Base-by-base conservation (phyloP, 2,113 vertebrate species). In the Tetrao urogallus region DNA sequence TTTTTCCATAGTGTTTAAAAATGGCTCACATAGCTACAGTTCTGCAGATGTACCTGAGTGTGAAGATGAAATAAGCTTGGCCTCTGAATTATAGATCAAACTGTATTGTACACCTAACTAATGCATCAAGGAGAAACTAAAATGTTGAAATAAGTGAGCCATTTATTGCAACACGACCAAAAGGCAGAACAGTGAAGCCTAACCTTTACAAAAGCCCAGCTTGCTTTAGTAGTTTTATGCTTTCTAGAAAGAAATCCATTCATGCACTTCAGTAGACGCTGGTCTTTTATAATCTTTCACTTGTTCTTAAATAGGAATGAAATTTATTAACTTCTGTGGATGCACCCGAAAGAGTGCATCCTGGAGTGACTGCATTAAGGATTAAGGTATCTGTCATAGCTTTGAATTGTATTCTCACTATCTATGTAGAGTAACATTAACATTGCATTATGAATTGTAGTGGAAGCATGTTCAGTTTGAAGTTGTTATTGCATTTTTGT, bases 181-280 rank as follows among this genome's bases (percentile, higher is more conserved):
- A 80, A 82, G 36, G 14, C 7, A 74, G 78, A 88, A 82, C 42
- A 67, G 28, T 54, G 63, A 84, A 81, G 34, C 72, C 64, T 61
- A 91, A 77, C 69, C 47, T 92, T 89, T 83, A 82, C 20, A 92
- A 82, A 92, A 80, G 50, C 65, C 34, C 38, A 52, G 28, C 47
- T 80, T 91, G 34, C 48, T 85, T 63, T 63, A 82, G n/a, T 13
- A 71, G 67, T 50, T 57, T 56, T 76, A 0, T 58, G 30, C 28
- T 36, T 79, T 81, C n/a, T 54, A 56, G 74, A 54, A 71, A 75
- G 70, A 79, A 76, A 61, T 60, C 66, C 45, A 58, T 88, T 85
- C 38, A 47, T 52, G 10, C 4, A 8, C 12, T 79, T 81, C 58
- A 34, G 36, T 57, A 34, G 60, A 77, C 42, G 45, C 63, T 88